Conservation (phyloP, 2,888 invertebrate genomes). For the Stenichneumon culpator region DNA sequence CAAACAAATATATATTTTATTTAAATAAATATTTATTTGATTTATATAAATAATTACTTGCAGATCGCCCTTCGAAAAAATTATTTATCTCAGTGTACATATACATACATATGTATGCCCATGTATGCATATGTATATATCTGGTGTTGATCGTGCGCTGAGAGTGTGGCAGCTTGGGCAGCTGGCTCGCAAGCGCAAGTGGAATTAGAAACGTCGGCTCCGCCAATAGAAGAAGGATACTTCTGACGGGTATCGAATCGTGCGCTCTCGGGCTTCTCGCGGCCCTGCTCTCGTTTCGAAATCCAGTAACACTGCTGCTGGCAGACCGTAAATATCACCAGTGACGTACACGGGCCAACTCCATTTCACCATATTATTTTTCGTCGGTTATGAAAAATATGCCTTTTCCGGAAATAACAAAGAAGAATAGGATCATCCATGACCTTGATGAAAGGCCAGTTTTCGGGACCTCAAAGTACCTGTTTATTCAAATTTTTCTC, state of each 20-base stretch:
- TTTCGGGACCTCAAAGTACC: background rate
- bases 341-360: slow-evolving; percentile 15
- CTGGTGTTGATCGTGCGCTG: slow-evolving; percentile 2
- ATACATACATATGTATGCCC: background rate
- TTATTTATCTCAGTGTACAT: background rate
- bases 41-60: too few species aligned
- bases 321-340: slow-evolving; percentile 51
- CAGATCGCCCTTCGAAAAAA: too few species aligned
- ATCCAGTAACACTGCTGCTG: slow-evolving; percentile 23
- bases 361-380: slow-evolving; percentile 8
- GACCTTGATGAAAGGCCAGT: background rate
- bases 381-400: too few species aligned
- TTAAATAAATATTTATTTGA: too few species aligned
- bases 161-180: background rate
- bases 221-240: slow-evolving; percentile 27
- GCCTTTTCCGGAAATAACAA: background rate
- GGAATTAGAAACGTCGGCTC: slow-evolving; percentile 27
- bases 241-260: slow-evolving; percentile 54
- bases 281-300: slow-evolving; percentile 65
- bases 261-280: slow-evolving; percentile 29
- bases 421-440: background rate
- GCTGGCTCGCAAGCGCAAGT: slow-evolving; percentile 32
- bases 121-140: background rate
- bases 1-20: too few species aligned
- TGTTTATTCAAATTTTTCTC: background rate